Conservation (phyloP, 2,113 vertebrate species). For the Heterotis niloticus region DNA sequence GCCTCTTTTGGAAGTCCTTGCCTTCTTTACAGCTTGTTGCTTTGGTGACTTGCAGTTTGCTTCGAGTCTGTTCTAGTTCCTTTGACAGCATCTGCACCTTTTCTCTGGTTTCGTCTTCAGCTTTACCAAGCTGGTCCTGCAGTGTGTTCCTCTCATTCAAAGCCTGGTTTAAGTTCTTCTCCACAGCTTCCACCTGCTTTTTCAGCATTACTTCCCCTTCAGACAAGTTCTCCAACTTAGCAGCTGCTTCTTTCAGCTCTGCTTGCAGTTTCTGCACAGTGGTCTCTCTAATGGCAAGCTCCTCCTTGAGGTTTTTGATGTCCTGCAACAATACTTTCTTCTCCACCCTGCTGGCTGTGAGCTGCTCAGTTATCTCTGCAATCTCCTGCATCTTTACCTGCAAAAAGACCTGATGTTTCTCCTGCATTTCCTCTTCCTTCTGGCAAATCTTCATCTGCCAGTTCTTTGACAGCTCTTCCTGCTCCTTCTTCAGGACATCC, state of each 20-base stretch:
- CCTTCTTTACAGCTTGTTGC: conserved; percentile 60
- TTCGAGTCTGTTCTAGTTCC: conserved; percentile 61
- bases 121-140: conserved; percentile 64
- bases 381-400: conserved; percentile 78
- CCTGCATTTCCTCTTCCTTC: conserved; percentile 70
- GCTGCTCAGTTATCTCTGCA: conserved; percentile 63
- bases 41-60: conserved; percentile 62
- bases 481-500: conserved; percentile 61
- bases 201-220: conserved; percentile 66
- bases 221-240: conserved; percentile 61
- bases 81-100: conserved; percentile 59
- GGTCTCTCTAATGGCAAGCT: conserved; percentile 63
- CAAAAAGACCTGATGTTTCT: conserved; percentile 66
- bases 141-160: conserved; percentile 67
- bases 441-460: conserved; percentile 76
- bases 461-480: conserved; percentile 53
- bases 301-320: conserved; percentile 67
- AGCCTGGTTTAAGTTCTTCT: conserved; percentile 68
- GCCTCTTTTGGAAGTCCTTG: conserved; percentile 64
- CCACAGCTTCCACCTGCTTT: conserved; percentile 68
- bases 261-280: conserved; percentile 73
- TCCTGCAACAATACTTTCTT: conserved; percentile 63
- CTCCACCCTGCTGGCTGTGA: conserved; percentile 61
- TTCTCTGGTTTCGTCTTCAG: conserved; percentile 63
- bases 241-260: conserved; percentile 68